Evolutionary conservation across 2,797 vertebrate genomes (phyloP).

Genomic region (Tragelaphus eurycerus): DNA sequence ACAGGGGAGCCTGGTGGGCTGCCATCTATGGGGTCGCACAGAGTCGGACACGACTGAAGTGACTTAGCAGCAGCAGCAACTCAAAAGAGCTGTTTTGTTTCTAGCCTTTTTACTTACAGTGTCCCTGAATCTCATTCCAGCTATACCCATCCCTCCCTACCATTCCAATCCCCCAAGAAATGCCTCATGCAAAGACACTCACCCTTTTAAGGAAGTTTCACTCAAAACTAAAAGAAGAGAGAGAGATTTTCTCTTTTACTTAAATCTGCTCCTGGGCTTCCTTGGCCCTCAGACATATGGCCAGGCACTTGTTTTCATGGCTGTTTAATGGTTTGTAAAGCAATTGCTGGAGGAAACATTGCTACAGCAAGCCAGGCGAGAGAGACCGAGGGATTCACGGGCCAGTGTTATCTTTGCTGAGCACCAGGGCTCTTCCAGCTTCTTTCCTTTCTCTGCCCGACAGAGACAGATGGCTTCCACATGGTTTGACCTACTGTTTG

Average conservation of each 20-base stretch:
- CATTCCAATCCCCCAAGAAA: not conserved
- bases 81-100: not conserved
- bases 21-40: no score
- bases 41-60: no score
- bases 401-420: constrained; percentile 63
- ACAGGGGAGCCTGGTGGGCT: no score
- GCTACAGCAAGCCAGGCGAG: constrained; percentile 39
- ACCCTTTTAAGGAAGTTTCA: not conserved
- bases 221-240: not conserved
- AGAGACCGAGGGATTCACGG: constrained; percentile 1
- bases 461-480: constrained; percentile 68
- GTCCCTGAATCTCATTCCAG: not conserved
- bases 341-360: constrained; percentile 64
- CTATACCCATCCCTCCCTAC: not conserved
- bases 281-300: constrained; percentile 66
- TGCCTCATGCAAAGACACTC: not conserved
- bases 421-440: not conserved
- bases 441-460: constrained; percentile 5
- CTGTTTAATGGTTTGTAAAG: constrained; percentile 73
- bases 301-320: constrained; percentile 46
- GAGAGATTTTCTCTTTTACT: not conserved
- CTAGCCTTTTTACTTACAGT: not conserved
- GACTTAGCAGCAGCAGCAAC: not conserved
- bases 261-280: constrained; percentile 44
- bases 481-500: constrained; percentile 67